Evolutionary conservation across 2,113 vertebrate genomes (phyloP).

Genomic region (Poeciliopsis occidentalis): DNA sequence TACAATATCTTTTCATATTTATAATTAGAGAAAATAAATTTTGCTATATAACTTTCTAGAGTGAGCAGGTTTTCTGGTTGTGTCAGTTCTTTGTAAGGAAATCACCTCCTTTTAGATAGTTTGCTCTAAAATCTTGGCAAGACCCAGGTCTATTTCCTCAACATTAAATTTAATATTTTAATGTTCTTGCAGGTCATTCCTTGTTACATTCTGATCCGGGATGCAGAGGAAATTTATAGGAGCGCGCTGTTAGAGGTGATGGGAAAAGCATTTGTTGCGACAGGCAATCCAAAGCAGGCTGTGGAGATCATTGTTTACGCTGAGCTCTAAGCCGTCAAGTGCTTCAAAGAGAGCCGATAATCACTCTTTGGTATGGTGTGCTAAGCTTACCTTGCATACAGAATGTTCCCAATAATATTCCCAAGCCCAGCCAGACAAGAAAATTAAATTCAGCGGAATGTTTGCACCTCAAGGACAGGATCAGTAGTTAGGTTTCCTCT

Average conservation of each 20-base stretch:
- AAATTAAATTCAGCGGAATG: conserved; percentile 54
- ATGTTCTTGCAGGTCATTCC: conserved; percentile 1
- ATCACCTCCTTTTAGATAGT: conserved; percentile 5
- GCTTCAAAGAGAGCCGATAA: conserved; percentile 64
- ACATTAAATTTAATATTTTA: conserved; percentile 2
- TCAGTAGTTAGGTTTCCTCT: conserved; percentile 17
- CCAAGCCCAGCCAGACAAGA: conserved; percentile 43
- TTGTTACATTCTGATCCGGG: background rate
- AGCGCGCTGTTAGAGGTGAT: conserved; percentile 37
- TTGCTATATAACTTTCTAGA: conserved; percentile 4
- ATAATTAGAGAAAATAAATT: background rate
- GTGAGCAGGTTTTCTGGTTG: conserved; percentile 5
- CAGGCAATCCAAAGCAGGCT: conserved; percentile 78
- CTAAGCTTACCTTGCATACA: conserved; percentile 60
- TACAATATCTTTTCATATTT: background rate
- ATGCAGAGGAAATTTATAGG: conserved; percentile 3
- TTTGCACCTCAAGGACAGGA: conserved; percentile 34
- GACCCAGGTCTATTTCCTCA: background rate
- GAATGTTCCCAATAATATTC: conserved; percentile 47
- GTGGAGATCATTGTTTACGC: conserved; percentile 69
- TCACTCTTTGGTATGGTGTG: conserved; percentile 47
- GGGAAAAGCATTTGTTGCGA: conserved; percentile 73
- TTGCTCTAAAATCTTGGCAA: background rate
- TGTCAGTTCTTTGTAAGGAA: background rate
- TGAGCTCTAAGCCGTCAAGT: conserved; percentile 61